Evolutionary conservation across 2,797 vertebrate genomes (phyloP).

Genomic region (Ispidina picta): DNA sequence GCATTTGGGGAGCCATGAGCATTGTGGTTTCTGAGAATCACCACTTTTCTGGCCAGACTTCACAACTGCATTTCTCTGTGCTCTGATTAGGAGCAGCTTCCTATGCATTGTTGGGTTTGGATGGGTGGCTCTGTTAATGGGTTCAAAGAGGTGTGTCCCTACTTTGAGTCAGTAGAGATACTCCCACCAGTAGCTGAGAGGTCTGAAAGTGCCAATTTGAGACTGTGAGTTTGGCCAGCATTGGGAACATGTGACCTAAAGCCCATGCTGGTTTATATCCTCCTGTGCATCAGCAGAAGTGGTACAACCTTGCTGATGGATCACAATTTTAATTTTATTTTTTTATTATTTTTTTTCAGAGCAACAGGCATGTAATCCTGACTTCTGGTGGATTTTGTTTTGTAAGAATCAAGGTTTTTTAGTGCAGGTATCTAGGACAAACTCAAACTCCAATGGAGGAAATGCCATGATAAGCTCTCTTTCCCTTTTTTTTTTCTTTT

Average conservation of each 20-base stretch:
- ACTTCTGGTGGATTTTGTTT: neutral
- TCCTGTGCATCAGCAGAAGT: neutral
- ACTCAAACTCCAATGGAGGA: neutral
- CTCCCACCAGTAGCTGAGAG: neutral
- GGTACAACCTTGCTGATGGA: neutral
- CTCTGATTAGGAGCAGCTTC: neutral
- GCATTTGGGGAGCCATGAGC: neutral
- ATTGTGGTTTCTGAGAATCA: neutral
- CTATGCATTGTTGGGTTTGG: neutral
- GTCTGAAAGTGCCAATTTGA: neutral
- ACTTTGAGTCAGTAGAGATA: neutral
- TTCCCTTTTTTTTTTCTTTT: neutral
- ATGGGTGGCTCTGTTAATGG: neutral
- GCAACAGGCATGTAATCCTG: neutral
- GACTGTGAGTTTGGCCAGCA: neutral
- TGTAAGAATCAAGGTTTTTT: neutral
- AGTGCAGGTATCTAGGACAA: neutral
- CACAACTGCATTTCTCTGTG: neutral
- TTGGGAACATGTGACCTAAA: accelerated
- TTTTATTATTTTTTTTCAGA: neutral
- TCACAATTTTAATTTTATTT: neutral
- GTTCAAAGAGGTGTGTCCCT: neutral
- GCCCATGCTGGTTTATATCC: neutral
- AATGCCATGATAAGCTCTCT: neutral
- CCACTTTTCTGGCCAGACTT: neutral